Percentiles rank a stretch among this genome's conserved stretches.
phyloP scores from a whole-genome alignment of 2,113 vertebrate genomes.

The Myiozetetes cayanensis region DNA sequence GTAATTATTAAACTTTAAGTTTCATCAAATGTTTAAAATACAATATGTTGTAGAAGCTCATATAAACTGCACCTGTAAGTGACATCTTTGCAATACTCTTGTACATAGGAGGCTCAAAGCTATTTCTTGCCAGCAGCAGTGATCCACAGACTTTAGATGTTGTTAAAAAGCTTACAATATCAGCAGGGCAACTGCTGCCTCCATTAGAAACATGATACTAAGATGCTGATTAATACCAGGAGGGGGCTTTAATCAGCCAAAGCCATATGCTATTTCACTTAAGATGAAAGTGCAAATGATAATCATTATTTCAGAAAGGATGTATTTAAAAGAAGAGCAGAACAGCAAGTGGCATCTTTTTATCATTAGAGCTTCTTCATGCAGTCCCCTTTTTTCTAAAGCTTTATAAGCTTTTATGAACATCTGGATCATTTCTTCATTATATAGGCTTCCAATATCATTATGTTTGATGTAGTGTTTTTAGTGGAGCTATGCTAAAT shows the following conservation, averaged over 20 bases:
- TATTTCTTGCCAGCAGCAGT: constrained; percentile 62
- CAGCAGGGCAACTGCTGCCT: constrained; percentile 70
- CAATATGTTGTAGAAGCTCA: not conserved
- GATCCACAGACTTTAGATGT: constrained; percentile 67
- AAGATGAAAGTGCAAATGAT: constrained; percentile 79
- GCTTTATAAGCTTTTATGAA: constrained; percentile 62
- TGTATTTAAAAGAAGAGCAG: constrained; percentile 72
- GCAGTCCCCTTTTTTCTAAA: constrained; percentile 48
- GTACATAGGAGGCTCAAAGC: constrained; percentile 62
- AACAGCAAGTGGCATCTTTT: constrained; percentile 76
- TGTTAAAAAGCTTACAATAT: constrained; percentile 70
- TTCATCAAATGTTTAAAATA: not conserved
- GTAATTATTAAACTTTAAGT: not conserved
- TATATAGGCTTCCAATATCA: constrained; percentile 51
- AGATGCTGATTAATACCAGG: constrained; percentile 79
- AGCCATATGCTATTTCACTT: constrained; percentile 77
- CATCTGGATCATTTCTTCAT: constrained; percentile 74
- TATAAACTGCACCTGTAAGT: constrained; percentile 59
- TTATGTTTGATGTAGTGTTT: constrained; percentile 56
- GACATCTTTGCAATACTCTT: constrained; percentile 51
- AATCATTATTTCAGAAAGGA: constrained; percentile 77
- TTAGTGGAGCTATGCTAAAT: constrained; percentile 45
- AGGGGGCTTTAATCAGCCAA: constrained; percentile 77
- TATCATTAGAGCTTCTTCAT: constrained; percentile 67
- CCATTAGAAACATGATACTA: constrained; percentile 75